Conservation (phyloP, 2,888 invertebrate genomes). For the Drosophila austrosaltans region DNA sequence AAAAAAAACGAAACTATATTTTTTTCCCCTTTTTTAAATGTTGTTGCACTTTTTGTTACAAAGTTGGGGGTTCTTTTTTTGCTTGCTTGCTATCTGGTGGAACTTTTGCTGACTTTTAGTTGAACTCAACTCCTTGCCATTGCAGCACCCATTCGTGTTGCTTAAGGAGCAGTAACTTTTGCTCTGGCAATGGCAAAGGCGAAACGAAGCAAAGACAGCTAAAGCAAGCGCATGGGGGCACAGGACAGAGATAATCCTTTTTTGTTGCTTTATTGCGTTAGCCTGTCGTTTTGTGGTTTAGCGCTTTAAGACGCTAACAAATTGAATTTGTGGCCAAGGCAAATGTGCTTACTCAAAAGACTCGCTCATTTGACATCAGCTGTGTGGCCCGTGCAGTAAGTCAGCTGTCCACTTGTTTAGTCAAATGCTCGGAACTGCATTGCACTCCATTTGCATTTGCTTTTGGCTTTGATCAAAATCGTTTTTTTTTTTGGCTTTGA, state of each 20-base stretch:
- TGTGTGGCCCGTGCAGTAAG: slow-evolving; percentile 42
- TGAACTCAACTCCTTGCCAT: slow-evolving; percentile 11
- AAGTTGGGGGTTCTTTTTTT: slow-evolving; percentile 30
- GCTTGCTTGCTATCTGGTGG: slow-evolving; percentile 55
- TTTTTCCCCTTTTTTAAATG: slow-evolving; percentile 17
- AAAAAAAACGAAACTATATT: slow-evolving; percentile 9
- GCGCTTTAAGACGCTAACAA: slow-evolving; percentile 70
- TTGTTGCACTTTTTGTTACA: slow-evolving; percentile 31
- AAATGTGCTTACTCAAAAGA: slow-evolving; percentile 42
- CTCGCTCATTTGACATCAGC: slow-evolving; percentile 31
- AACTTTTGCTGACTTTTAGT: slow-evolving; percentile 65
- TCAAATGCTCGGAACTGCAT: slow-evolving; percentile 49
- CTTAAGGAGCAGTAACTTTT: slow-evolving; percentile 58
- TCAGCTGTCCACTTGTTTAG: slow-evolving; percentile 56
- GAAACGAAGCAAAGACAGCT: slow-evolving; percentile 21
- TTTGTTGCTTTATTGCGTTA: slow-evolving; percentile 71
- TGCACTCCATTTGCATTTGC: slow-evolving; percentile 12
- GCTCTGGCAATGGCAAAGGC: slow-evolving; percentile 11
- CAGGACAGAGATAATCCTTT: slow-evolving; percentile 68
- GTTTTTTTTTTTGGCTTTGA: slow-evolving; percentile 28
- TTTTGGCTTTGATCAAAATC: slow-evolving; percentile 29
- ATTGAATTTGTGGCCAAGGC: slow-evolving; percentile 70
- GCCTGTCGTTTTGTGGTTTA: slow-evolving; percentile 59
- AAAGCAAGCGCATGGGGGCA: slow-evolving; percentile 14
- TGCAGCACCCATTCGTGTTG: neutral